Percentiles rank a stretch among this genome's conserved stretches.
These are phyloP conservation scores for Phengaris arion DNA, from an alignment of 2,888 invertebrate species.

Conservation along the genomic window DNA sequence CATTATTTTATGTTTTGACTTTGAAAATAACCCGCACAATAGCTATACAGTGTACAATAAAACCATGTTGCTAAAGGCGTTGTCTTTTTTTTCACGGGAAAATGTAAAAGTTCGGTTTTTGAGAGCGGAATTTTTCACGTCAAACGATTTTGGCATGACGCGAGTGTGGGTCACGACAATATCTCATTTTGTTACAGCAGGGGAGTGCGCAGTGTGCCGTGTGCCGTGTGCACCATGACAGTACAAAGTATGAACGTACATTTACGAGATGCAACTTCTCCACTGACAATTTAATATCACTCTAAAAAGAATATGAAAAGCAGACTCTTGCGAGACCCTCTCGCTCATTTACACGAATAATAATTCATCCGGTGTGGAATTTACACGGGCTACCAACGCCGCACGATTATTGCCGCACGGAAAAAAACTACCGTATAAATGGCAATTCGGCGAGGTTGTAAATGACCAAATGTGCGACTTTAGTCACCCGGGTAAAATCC, in stretches of 20 bases:
- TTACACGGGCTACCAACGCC: too few species aligned
- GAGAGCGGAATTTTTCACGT: slow-evolving; percentile 3
- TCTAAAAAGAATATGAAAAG: slow-evolving; percentile 7
- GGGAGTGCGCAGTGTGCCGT: neutral
- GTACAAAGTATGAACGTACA: neutral
- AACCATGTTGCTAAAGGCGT: too few species aligned
- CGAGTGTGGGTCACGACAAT: neutral
- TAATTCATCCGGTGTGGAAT: neutral
- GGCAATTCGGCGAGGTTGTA: too few species aligned
- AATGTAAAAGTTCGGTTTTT: neutral
- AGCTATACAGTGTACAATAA: neutral
- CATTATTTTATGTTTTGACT: neutral
- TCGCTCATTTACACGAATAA: neutral
- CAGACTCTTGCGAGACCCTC: neutral
- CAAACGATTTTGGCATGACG: neutral
- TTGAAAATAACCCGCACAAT: neutral
- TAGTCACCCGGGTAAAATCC: too few species aligned
- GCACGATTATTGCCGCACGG: too few species aligned
- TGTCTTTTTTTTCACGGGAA: neutral
- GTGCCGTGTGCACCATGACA: neutral
- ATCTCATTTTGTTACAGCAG: neutral
- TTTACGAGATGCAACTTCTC: slow-evolving; percentile 20
- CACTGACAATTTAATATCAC: slow-evolving; percentile 24
- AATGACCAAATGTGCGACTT: too few species aligned
- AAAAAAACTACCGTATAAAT: too few species aligned